Percentiles rank a stretch among this genome's conserved stretches.
These are phyloP conservation scores for Phaedon cochleariae DNA, from an alignment of 2,888 invertebrate genomes.

Conservation along the genomic window DNA sequence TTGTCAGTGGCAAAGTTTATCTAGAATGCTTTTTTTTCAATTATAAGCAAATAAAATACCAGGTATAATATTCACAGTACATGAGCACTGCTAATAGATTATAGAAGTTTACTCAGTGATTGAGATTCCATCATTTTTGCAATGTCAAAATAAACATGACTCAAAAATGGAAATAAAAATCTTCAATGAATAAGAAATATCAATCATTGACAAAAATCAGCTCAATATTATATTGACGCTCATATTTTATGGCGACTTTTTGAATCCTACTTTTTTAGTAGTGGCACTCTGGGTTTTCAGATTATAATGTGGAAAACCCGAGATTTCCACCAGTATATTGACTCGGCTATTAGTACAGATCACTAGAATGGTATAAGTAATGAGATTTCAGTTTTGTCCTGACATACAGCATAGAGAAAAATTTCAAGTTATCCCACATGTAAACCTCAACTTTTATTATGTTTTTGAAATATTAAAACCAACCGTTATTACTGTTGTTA, in stretches of 20 bases:
- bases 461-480: no score
- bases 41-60: slow-evolving; percentile 39
- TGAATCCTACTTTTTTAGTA: not conserved
- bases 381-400: slow-evolving; percentile 23
- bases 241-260: not conserved
- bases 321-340: slow-evolving; percentile 28
- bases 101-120: slow-evolving; percentile 21
- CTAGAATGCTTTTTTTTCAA: slow-evolving; percentile 50
- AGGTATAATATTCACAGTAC: slow-evolving; percentile 40
- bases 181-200: slow-evolving; percentile 25
- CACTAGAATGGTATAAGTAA: slow-evolving; percentile 30
- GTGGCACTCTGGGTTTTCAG: not conserved
- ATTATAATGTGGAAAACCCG: not conserved
- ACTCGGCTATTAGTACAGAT: slow-evolving; percentile 38
- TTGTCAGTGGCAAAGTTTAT: slow-evolving; percentile 34
- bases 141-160: not conserved
- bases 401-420: slow-evolving; percentile 23
- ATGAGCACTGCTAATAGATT: slow-evolving; percentile 25
- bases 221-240: slow-evolving; percentile 16
- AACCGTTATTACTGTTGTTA: no score
- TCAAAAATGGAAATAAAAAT: not conserved
- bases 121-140: not conserved
- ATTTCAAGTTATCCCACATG: slow-evolving; percentile 3
- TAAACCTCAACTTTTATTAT: not conserved
- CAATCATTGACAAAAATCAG: not conserved